A percentile compares a stretch with the other conserved stretches of the same genome.
phyloP scores from a whole-genome alignment of 1,140 invertebrate species.

The Trachelipus rathkii region DNA sequence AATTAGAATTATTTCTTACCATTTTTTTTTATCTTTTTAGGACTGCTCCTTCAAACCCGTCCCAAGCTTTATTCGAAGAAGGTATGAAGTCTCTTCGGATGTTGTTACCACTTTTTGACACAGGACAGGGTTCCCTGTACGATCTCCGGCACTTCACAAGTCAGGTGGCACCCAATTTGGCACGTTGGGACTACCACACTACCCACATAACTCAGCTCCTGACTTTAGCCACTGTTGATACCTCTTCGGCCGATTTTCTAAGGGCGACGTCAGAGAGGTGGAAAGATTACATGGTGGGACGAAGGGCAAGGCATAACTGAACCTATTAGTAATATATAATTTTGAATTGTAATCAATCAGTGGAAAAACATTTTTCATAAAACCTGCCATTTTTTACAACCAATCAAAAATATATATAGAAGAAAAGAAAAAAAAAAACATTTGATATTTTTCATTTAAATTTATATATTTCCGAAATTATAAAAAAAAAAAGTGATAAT shows the following conservation, averaged over 20 bases:
- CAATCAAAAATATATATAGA: too few species aligned
- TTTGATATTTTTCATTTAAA: too few species aligned
- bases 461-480: too few species aligned
- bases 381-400: too few species aligned
- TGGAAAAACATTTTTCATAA: too few species aligned
- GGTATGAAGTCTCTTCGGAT: constrained; percentile 84
- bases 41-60: neutral
- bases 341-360: too few species aligned
- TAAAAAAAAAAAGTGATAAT: too few species aligned
- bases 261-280: constrained; percentile 82
- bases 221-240: constrained; percentile 70
- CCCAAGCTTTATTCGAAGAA: constrained; percentile 68
- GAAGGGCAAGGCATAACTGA: constrained; percentile 83
- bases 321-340: neutral
- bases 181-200: constrained; percentile 94
- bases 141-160: constrained; percentile 87
- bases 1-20: neutral
- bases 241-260: constrained; percentile 75
- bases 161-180: constrained; percentile 82
- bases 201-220: constrained; percentile 96
- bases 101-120: constrained; percentile 88
- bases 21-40: neutral
- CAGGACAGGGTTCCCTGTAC: constrained; percentile 92
- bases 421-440: too few species aligned
- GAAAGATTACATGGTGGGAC: constrained; percentile 95